phyloP scores from a whole-genome alignment of 2,113 vertebrate species.

The Cyprinodon brontotheroides region DNA sequence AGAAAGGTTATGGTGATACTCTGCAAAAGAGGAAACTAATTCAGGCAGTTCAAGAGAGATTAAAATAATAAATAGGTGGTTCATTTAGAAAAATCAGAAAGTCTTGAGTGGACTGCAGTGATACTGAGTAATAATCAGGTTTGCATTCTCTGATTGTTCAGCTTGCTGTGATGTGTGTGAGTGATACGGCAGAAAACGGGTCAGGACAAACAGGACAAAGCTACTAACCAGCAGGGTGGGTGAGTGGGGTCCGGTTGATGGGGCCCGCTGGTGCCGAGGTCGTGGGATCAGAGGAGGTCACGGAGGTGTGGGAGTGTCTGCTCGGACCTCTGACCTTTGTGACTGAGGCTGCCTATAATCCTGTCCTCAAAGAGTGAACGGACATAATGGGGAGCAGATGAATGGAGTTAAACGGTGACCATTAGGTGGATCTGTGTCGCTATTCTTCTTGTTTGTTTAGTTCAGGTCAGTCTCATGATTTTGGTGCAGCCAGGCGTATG shows the following conservation, averaged over 20 bases:
- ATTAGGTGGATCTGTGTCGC: constrained; percentile 73
- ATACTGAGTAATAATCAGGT: neutral
- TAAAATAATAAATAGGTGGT: neutral
- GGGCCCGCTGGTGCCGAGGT: constrained; percentile 58
- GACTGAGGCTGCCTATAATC: constrained; percentile 71
- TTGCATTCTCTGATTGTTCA: constrained; percentile 13
- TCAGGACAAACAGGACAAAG: constrained; percentile 72
- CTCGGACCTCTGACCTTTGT: constrained; percentile 79
- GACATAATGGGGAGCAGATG: constrained; percentile 72
- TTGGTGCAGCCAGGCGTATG: constrained; percentile 67
- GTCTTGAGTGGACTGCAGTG: too few species aligned
- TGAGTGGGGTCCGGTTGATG: constrained; percentile 27
- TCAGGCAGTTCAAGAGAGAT: neutral
- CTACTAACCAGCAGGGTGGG: constrained; percentile 59
- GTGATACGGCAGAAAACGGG: constrained; percentile 63
- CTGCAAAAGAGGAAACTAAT: neutral
- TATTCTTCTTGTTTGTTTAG: constrained; percentile 78
- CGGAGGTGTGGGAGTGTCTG: constrained; percentile 73
- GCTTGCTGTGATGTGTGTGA: constrained; percentile 41
- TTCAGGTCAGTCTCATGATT: constrained; percentile 61
- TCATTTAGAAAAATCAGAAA: neutral
- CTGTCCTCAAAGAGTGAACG: constrained; percentile 70
- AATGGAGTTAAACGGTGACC: constrained; percentile 75
- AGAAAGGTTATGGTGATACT: neutral
- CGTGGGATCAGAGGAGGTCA: constrained; percentile 78